phyloP scores from a whole-genome alignment of 2,797 vertebrate species.

The Adrianichthys oophorus region DNA sequence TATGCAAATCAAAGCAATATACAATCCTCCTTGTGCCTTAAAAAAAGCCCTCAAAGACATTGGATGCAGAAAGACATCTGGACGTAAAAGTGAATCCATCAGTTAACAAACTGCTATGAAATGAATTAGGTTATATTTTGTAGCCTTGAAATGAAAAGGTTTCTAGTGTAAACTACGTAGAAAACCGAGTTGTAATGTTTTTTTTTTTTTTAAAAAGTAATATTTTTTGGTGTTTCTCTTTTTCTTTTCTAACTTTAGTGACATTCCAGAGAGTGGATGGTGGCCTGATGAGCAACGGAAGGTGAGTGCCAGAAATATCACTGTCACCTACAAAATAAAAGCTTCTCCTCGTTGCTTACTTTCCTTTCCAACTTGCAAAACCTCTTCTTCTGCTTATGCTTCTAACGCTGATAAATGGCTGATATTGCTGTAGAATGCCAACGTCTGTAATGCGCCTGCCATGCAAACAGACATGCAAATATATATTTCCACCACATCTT shows the following conservation, averaged over 20 bases:
- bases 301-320: conserved; percentile 75
- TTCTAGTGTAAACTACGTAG: too few relatives aligned
- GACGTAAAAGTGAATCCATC: conserved; percentile 41
- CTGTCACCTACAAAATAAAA: conserved; percentile 8
- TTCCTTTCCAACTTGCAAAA: conserved; percentile 1
- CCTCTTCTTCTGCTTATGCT: conserved; percentile 36
- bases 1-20: conserved; percentile 64
- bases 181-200: too few relatives aligned
- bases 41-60: conserved; percentile 19
- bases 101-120: conserved; percentile 15
- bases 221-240: conserved; percentile 9
- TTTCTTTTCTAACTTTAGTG: conserved; percentile 73
- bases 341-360: conserved; percentile 1
- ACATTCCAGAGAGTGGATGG: conserved; percentile 99
- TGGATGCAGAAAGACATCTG: conserved; percentile 36
- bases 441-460: conserved; percentile 63
- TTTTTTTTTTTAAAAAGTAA: conserved; percentile 21
- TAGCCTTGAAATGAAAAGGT: too few relatives aligned
- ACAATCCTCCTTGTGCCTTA: conserved; percentile 39
- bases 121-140: background rate
- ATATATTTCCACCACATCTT: conserved; percentile 67
- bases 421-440: conserved; percentile 66
- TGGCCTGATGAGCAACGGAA: conserved; percentile 98
- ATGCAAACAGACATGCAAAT: conserved; percentile 51
- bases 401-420: conserved; percentile 55